phyloP scores from a whole-genome alignment of 2,888 invertebrate genomes.

The Acronicta leporina region DNA sequence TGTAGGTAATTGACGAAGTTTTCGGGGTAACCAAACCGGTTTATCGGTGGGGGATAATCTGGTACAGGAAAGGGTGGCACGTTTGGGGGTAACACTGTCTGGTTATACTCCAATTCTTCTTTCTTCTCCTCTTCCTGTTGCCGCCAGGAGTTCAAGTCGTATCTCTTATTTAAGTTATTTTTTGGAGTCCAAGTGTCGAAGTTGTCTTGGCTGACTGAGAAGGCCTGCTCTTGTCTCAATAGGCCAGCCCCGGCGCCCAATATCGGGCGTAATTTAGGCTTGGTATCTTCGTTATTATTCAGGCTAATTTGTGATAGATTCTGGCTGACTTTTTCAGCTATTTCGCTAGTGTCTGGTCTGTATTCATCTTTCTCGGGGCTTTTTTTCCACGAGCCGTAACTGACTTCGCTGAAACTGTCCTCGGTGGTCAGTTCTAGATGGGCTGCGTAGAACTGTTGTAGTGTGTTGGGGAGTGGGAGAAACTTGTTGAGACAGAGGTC shows the following conservation, averaged over 20 bases:
- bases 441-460: slow-evolving; percentile 84
- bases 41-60: slow-evolving; percentile 75
- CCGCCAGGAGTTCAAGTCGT: slow-evolving; percentile 83
- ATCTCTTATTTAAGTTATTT: slow-evolving; percentile 73
- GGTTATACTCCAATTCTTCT: slow-evolving; percentile 75
- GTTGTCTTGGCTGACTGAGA: slow-evolving; percentile 68
- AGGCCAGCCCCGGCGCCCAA: slow-evolving; percentile 81
- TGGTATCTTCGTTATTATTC: slow-evolving; percentile 75
- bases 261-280: slow-evolving; percentile 82
- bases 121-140: slow-evolving; percentile 76
- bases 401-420: slow-evolving; percentile 80
- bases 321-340: slow-evolving; percentile 69
- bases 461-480: slow-evolving; percentile 79
- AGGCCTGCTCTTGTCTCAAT: slow-evolving; percentile 73
- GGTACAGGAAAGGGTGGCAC: slow-evolving; percentile 55
- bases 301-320: slow-evolving; percentile 77
- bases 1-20: slow-evolving; percentile 76
- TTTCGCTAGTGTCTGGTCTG: slow-evolving; percentile 52
- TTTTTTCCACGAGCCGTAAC: slow-evolving; percentile 84
- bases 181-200: slow-evolving; percentile 80
- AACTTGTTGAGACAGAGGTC: slow-evolving; percentile 85
- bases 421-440: slow-evolving; percentile 79
- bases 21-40: slow-evolving; percentile 68
- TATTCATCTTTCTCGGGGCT: slow-evolving; percentile 68
- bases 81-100: slow-evolving; percentile 73